phyloP scores from a whole-genome alignment of 2,113 vertebrate genomes.

The Alligator sinensis region DNA sequence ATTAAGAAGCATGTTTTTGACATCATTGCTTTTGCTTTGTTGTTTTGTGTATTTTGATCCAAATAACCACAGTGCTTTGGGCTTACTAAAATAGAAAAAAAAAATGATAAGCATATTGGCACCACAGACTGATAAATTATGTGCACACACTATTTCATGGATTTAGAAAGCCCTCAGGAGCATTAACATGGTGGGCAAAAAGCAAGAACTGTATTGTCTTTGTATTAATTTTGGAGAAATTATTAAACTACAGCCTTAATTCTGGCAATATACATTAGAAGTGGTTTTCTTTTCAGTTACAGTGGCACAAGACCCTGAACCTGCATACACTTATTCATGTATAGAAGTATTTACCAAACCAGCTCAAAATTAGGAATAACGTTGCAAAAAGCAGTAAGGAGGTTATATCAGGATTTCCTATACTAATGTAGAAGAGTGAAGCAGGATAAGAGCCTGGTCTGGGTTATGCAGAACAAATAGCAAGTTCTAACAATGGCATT shows the following conservation, averaged over 20 bases:
- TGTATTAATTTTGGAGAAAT: neutral
- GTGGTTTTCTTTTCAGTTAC: neutral
- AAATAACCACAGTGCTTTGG: neutral
- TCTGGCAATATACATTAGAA: neutral
- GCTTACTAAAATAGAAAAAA: neutral
- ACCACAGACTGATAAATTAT: neutral
- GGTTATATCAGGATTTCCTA: no score
- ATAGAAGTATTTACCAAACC: neutral
- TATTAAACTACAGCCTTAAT: neutral
- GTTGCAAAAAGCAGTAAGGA: neutral
- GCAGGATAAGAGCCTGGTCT: neutral
- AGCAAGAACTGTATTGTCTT: neutral
- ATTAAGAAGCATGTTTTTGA: neutral
- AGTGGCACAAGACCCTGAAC: neutral
- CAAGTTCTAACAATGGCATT: neutral
- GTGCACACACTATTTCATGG: neutral
- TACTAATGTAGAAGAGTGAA: neutral
- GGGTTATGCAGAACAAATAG: no score
- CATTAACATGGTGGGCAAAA: neutral
- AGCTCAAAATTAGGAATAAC: neutral
- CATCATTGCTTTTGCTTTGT: no score
- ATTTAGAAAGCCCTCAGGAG: neutral
- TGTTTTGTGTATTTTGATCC: neutral
- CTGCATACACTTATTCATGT: neutral
- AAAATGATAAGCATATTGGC: neutral